Evolutionary conservation across 1,140 invertebrate species (phyloP).

Genomic region (Catajapyx aquilonaris): DNA sequence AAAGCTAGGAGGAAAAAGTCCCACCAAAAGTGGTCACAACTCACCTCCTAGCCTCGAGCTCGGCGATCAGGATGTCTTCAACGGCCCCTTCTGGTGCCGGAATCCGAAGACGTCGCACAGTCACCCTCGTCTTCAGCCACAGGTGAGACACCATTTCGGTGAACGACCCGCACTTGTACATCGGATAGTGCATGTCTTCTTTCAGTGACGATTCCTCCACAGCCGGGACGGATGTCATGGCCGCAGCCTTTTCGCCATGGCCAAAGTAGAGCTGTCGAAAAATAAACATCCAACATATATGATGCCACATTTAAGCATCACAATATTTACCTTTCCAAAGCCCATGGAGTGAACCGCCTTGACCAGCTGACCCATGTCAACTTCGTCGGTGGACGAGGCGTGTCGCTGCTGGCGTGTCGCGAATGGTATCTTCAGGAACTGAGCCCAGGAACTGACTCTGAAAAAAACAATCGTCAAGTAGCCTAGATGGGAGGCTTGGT

Average conservation of each 20-base stretch:
- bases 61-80: constrained; percentile 20
- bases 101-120: constrained; percentile 18
- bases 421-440: background rate
- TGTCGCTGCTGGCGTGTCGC: background rate
- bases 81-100: constrained; percentile 7
- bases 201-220: constrained; percentile 8
- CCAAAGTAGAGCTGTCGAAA: constrained; percentile 9
- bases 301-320: background rate
- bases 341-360: constrained; percentile 7
- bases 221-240: constrained; percentile 7
- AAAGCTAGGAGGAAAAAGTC: no score
- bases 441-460: no score
- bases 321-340: constrained; percentile 8
- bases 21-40: no score
- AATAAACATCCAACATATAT: background rate
- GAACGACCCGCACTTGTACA: constrained; percentile 14
- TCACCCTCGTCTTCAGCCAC: constrained; percentile 19
- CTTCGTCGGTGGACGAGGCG: constrained; percentile 1
- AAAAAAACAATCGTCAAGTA: no score
- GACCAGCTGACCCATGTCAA: constrained; percentile 8
- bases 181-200: constrained; percentile 1
- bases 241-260: constrained; percentile 6
- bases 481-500: no score
- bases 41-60: constrained; percentile 16
- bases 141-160: constrained; percentile 14